Percentiles rank a stretch among this genome's conserved stretches.
Evolutionary conservation across 2,888 invertebrate genomes (phyloP).

Genomic region (Parthenolecanium corni): DNA sequence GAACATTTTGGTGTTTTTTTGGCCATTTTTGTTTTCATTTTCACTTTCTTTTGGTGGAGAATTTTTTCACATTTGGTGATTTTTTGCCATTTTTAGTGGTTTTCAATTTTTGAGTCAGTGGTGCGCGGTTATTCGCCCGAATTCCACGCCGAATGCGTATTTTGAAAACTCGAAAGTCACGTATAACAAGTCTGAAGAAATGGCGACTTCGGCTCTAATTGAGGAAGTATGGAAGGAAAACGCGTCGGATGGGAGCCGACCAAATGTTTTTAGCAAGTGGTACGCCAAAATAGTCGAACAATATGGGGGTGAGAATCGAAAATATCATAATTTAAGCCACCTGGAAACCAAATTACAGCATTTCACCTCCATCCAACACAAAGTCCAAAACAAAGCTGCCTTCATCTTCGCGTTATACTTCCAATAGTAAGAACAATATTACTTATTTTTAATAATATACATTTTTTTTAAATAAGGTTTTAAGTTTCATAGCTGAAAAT

Average conservation of each 20-base stretch:
- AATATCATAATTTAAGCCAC: constrained; percentile 43
- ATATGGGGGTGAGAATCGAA: neutral
- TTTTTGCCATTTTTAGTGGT: too few relatives aligned
- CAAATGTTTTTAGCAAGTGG: neutral
- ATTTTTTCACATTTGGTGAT: too few relatives aligned
- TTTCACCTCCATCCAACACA: constrained; percentile 40
- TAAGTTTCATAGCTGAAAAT: too few relatives aligned
- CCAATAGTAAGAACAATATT: constrained; percentile 43
- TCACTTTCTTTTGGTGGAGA: too few relatives aligned
- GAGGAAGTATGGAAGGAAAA: constrained; percentile 15
- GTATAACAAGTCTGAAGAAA: neutral
- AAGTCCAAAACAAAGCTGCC: constrained; percentile 41
- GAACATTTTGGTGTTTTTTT: too few relatives aligned
- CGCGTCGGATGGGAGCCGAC: neutral
- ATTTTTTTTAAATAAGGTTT: too few relatives aligned
- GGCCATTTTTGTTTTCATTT: too few relatives aligned
- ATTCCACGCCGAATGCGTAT: too few relatives aligned
- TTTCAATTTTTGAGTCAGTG: too few relatives aligned
- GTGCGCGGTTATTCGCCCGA: too few relatives aligned
- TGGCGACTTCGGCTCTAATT: neutral
- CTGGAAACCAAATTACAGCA: constrained; percentile 42
- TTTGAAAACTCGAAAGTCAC: too few relatives aligned
- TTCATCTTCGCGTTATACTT: constrained; percentile 45
- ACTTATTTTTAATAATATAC: too few relatives aligned
- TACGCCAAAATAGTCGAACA: constrained; percentile 14